phyloP scores from a whole-genome alignment of 2,113 vertebrate genomes.

The Cynopterus brachyotis region DNA sequence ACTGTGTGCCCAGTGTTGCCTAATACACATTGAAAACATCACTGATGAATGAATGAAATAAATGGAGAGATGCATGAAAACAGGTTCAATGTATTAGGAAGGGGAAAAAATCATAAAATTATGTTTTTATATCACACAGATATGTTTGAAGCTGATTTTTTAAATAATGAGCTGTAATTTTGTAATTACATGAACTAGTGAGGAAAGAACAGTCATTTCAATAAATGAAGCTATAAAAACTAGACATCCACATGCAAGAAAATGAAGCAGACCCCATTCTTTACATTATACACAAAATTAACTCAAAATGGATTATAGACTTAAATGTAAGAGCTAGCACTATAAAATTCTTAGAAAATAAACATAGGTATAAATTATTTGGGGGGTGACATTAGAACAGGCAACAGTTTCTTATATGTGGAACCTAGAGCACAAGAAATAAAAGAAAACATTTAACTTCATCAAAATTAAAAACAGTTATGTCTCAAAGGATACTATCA shows the following conservation, averaged over 20 bases:
- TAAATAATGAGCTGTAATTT: neutral
- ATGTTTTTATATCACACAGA: neutral
- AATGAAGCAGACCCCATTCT: neutral
- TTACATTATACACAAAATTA: slow-evolving; percentile 3
- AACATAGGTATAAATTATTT: neutral
- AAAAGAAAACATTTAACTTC: neutral
- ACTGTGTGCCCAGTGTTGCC: neutral
- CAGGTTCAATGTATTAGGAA: neutral
- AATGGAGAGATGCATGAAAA: neutral
- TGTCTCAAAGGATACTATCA: neutral
- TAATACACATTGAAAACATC: neutral
- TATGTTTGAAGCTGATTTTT: neutral
- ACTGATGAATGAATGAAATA: neutral
- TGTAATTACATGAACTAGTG: neutral
- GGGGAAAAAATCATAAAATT: neutral
- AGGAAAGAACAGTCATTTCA: slow-evolving; percentile 26
- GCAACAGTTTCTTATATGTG: neutral
- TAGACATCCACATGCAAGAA: neutral
- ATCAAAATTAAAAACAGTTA: neutral
- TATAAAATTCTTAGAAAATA: neutral
- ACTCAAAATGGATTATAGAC: neutral
- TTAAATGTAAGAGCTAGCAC: neutral
- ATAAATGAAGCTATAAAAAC: neutral
- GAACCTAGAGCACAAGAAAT: neutral
- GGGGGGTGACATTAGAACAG: neutral